These are phyloP conservation scores for Melanotaenia duboulayi DNA, from an alignment of 2,113 vertebrate species.

Conservation along the genomic window DNA sequence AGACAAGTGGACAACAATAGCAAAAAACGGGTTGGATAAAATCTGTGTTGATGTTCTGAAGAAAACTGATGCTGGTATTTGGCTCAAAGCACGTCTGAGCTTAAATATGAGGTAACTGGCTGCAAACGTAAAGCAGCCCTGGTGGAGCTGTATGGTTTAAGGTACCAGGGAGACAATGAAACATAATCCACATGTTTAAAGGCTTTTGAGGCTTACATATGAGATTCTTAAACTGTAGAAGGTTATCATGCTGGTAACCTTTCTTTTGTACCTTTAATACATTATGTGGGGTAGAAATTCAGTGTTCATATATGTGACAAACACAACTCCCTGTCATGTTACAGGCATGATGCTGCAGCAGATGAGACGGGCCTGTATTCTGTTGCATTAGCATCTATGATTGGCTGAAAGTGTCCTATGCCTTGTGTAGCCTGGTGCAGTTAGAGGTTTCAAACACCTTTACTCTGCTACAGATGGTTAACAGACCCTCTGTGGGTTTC, in stretches of 20 bases:
- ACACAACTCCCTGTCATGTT: neutral
- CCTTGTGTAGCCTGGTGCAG: neutral
- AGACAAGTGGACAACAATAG: too few relatives aligned
- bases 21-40: too few relatives aligned
- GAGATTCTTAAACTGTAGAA: neutral
- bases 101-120: neutral
- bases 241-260: too few relatives aligned
- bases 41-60: neutral
- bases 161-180: neutral
- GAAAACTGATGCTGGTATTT: neutral
- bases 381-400: neutral
- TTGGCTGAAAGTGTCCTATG: neutral
- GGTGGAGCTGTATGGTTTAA: neutral
- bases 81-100: neutral
- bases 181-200: slow-evolving; percentile 11
- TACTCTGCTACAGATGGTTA: neutral
- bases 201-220: neutral
- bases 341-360: neutral
- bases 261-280: neutral
- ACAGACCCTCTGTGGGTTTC: neutral
- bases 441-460: neutral
- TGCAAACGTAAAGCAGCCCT: neutral
- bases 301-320: too few relatives aligned
- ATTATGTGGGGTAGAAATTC: neutral
- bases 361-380: neutral